Evolutionary conservation across 2,797 vertebrate genomes (phyloP).

Genomic region (Clarias laeviceps): DNA sequence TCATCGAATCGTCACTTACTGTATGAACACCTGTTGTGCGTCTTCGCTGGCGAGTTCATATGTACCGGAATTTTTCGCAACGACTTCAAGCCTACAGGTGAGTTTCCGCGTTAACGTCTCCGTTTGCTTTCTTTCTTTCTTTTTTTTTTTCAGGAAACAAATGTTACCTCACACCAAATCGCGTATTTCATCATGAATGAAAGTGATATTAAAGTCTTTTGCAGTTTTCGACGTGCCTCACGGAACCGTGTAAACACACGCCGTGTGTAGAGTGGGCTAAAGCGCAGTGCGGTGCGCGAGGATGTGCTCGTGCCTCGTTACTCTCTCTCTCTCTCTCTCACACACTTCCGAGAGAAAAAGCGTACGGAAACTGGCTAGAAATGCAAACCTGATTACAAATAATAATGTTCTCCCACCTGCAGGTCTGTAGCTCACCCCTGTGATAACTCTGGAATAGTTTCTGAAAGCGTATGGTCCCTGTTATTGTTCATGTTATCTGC

Average conservation of each 20-base stretch:
- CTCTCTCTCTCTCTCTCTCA: neutral
- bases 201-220: neutral
- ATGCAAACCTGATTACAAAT: neutral
- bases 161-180: neutral
- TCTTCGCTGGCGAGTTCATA: slow-evolving; percentile 18
- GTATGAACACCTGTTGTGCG: slow-evolving; percentile 51
- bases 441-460: slow-evolving; percentile 21
- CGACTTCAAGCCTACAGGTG: slow-evolving; percentile 55
- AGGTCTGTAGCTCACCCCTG: neutral
- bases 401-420: neutral
- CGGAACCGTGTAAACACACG: neutral
- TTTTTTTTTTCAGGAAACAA: neutral
- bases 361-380: neutral
- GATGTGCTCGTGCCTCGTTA: neutral
- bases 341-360: neutral
- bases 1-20: slow-evolving; percentile 7
- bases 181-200: too few relatives aligned
- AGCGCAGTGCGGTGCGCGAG: slow-evolving; percentile 25
- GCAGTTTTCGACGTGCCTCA: too few relatives aligned
- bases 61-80: slow-evolving; percentile 38
- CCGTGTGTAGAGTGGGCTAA: neutral
- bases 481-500: neutral
- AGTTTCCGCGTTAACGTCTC: slow-evolving; percentile 25
- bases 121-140: neutral
- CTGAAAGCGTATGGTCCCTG: neutral